Evolutionary conservation across 2,113 vertebrate species (phyloP).

Genomic region (Spheniscus mendiculus): DNA sequence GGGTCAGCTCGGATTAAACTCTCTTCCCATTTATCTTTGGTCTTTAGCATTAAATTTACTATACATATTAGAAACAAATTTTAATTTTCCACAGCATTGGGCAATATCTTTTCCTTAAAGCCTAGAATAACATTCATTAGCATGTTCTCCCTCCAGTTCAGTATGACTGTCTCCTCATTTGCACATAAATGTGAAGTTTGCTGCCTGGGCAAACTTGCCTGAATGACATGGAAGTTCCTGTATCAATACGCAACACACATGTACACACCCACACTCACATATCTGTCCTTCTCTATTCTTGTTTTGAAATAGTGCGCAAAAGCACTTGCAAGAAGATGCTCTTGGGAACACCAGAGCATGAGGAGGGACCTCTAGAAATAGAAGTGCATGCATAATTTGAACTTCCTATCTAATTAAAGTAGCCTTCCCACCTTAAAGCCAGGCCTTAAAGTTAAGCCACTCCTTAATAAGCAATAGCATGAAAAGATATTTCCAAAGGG

Average conservation of each 20-base stretch:
- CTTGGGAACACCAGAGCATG: neutral
- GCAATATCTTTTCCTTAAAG: conserved; percentile 68
- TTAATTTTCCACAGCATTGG: conserved; percentile 74
- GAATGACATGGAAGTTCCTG: neutral
- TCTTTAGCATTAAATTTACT: conserved; percentile 71
- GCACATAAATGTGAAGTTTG: conserved; percentile 59
- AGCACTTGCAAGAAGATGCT: neutral
- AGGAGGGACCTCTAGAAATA: neutral
- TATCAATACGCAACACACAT: neutral
- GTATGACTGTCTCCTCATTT: conserved; percentile 49
- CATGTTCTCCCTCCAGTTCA: conserved; percentile 32
- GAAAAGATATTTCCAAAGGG: neutral
- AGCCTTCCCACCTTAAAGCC: neutral
- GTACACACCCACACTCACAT: neutral
- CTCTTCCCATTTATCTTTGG: conserved; percentile 48
- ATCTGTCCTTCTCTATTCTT: neutral
- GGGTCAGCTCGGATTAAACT: conserved; percentile 44
- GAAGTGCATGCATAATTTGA: neutral
- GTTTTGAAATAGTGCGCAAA: neutral
- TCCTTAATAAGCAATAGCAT: neutral
- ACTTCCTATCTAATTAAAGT: neutral
- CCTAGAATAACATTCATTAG: conserved; percentile 61
- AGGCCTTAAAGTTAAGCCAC: neutral
- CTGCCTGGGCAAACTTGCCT: neutral
- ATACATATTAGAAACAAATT: conserved; percentile 64